Conservation (phyloP, 2,888 invertebrate species). For the Amphimallon solstitiale region DNA sequence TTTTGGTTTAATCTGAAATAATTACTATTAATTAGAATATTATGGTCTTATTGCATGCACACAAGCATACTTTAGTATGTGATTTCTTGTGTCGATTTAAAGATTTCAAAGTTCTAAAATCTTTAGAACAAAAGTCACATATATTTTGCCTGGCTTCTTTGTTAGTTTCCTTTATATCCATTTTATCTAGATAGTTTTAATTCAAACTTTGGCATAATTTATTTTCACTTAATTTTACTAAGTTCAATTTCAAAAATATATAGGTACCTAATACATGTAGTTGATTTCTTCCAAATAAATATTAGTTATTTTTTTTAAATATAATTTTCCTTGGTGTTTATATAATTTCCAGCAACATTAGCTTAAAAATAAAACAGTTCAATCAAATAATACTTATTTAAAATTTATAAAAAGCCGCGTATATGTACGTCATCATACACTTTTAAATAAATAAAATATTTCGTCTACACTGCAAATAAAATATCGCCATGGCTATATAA, state of each 20-base stretch:
- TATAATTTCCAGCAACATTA: too few relatives aligned
- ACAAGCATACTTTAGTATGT: constrained; percentile 7
- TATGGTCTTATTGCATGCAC: neutral
- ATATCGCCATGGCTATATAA: neutral
- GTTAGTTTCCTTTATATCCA: neutral
- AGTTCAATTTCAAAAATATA: too few relatives aligned
- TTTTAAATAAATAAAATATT: neutral
- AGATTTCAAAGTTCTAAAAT: constrained; percentile 18
- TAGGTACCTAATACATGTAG: too few relatives aligned
- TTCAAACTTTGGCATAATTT: neutral
- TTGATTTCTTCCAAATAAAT: neutral
- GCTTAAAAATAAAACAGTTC: too few relatives aligned
- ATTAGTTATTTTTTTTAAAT: neutral
- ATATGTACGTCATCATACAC: neutral
- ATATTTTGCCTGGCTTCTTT: neutral
- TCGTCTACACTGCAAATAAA: neutral
- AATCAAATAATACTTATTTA: neutral
- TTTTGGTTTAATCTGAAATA: constrained; percentile 12
- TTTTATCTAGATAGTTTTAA: neutral
- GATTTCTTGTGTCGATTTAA: constrained; percentile 24
- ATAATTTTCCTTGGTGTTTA: neutral
- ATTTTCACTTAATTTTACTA: neutral
- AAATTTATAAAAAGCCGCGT: neutral
- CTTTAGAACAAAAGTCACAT: constrained; percentile 15
- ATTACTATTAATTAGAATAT: neutral